Conservation (phyloP, 64 coral and sea anemone genomes). For the Montipora capricornis region DNA sequence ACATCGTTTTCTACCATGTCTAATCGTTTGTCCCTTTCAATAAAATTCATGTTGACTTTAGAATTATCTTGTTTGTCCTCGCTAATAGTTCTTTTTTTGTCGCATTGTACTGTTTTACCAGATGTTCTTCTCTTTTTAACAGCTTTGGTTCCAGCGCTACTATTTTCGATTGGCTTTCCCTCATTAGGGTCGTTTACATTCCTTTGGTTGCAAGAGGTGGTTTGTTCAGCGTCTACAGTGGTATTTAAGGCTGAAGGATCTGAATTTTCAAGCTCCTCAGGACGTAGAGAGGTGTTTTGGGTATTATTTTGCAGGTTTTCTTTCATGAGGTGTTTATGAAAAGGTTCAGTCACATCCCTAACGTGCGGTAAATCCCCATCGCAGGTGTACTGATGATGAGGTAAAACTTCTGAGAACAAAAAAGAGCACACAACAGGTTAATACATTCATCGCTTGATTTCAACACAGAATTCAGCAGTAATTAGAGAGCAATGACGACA, state of each 20-base stretch:
- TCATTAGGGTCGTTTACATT: neutral
- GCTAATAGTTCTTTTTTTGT: constrained; percentile 2
- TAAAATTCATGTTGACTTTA: neutral
- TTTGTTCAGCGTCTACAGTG: constrained; percentile 4
- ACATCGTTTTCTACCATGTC: neutral
- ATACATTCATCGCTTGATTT: neutral
- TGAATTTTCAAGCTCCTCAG: neutral
- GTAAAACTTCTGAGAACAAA: neutral
- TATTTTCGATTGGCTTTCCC: neutral
- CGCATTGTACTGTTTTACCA: neutral
- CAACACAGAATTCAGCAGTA: no score
- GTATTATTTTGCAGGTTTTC: neutral
- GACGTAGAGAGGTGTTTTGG: neutral
- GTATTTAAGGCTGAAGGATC: neutral
- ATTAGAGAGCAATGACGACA: no score
- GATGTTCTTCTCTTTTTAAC: neutral
- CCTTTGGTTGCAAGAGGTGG: neutral
- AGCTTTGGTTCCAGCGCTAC: neutral
- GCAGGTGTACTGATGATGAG: neutral
- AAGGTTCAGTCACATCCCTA: neutral
- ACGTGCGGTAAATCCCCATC: neutral
- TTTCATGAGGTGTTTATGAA: neutral
- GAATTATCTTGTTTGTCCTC: neutral
- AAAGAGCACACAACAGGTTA: neutral
- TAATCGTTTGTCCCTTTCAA: neutral